These are phyloP conservation scores for Chromobotia macracanthus DNA, from an alignment of 2,797 vertebrate genomes.

Conservation along the genomic window DNA sequence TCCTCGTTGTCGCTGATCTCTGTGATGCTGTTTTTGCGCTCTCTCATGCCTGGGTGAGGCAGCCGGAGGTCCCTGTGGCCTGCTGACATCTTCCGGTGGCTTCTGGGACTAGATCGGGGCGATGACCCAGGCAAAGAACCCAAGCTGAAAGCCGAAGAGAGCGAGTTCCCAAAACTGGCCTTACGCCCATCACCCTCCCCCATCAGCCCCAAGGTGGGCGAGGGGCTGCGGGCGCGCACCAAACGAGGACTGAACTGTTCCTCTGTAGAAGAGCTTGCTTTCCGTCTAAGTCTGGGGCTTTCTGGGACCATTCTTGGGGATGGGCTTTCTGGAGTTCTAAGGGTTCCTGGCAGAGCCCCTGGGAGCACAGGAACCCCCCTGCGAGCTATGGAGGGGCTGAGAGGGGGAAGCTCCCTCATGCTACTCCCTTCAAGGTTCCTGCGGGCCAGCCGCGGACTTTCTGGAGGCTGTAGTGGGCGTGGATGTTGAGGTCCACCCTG, in stretches of 20 bases:
- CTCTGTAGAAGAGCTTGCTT: slow-evolving; percentile 70
- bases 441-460: slow-evolving; percentile 84
- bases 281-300: slow-evolving; percentile 77
- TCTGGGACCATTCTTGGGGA: slow-evolving; percentile 76
- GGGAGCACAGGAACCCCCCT: slow-evolving; percentile 80
- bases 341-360: slow-evolving; percentile 69
- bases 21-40: slow-evolving; percentile 93
- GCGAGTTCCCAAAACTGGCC: slow-evolving; percentile 74
- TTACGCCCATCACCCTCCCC: slow-evolving; percentile 64
- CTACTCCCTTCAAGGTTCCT: slow-evolving; percentile 77
- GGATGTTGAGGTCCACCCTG: slow-evolving; percentile 67
- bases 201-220: slow-evolving; percentile 73
- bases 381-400: slow-evolving; percentile 86
- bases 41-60: slow-evolving; percentile 73
- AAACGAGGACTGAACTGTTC: slow-evolving; percentile 65
- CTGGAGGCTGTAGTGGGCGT: slow-evolving; percentile 79
- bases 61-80: slow-evolving; percentile 69
- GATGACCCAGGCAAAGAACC: slow-evolving; percentile 83
- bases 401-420: slow-evolving; percentile 88
- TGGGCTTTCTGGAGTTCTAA: slow-evolving; percentile 72
- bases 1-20: slow-evolving; percentile 94
- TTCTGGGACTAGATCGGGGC: slow-evolving; percentile 82
- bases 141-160: slow-evolving; percentile 82
- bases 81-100: slow-evolving; percentile 78
- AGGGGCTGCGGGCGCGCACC: slow-evolving; percentile 83